Conservation (phyloP, 2,888 invertebrate genomes). For the Tortrix viridana region DNA sequence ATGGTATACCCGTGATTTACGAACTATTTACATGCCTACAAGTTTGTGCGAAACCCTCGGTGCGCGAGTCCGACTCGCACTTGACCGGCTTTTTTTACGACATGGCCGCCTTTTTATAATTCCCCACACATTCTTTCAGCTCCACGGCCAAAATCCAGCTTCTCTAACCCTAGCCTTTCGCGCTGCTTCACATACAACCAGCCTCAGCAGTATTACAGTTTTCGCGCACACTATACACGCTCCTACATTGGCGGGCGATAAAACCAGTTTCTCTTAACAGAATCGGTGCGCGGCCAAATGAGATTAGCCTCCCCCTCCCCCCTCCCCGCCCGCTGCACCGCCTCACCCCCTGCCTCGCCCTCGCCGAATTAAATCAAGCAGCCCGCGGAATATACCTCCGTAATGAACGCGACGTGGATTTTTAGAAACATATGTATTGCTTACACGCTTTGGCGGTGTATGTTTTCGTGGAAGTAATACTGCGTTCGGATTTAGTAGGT, state of each 20-base stretch:
- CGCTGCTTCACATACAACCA: not conserved
- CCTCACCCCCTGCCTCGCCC: conserved; percentile 10
- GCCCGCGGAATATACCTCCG: conserved; percentile 5
- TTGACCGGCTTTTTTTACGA: too few species aligned
- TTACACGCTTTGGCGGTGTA: too few species aligned
- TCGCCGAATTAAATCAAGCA: conserved; percentile 9
- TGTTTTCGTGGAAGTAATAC: too few species aligned
- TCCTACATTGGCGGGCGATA: conserved; percentile 13
- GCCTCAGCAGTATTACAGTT: conserved; percentile 1
- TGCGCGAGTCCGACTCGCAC: too few species aligned
- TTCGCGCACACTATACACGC: conserved; percentile 10
- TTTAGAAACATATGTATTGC: not conserved
- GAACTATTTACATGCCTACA: too few species aligned
- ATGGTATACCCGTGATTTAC: too few species aligned
- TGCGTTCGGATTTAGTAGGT: too few species aligned
- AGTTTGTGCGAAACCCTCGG: too few species aligned
- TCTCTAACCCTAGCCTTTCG: too few species aligned
- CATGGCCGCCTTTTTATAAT: too few species aligned
- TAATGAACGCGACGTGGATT: conserved; percentile 15
- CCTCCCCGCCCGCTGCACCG: not conserved
- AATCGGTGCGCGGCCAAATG: conserved; percentile 16
- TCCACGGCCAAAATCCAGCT: too few species aligned
- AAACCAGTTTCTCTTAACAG: conserved; percentile 24
- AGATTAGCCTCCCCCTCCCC: conserved; percentile 7
- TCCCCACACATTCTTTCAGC: too few species aligned